Percentiles rank a stretch among this genome's conserved stretches.
Conservation (phyloP, 2,888 invertebrate genomes). For the Lepidocyrtoides sp. region DNA sequence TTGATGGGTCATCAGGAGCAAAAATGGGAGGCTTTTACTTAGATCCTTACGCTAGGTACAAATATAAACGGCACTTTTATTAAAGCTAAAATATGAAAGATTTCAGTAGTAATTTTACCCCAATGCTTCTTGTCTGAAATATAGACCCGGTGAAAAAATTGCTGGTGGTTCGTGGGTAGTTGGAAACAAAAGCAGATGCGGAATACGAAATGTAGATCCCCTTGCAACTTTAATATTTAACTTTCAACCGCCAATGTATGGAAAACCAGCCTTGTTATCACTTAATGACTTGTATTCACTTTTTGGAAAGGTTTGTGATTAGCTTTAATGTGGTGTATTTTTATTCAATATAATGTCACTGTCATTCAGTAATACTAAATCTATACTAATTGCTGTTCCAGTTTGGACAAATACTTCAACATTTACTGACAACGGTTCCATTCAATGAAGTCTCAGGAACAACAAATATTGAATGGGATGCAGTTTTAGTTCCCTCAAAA, state of each 20-base stretch:
- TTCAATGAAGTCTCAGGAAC: slow-evolving; percentile 95
- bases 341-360: slow-evolving; percentile 29
- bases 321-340: background rate
- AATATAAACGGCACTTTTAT: too few species aligned
- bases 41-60: slow-evolving; percentile 85
- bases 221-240: slow-evolving; percentile 94
- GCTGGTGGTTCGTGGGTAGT: slow-evolving; percentile 91
- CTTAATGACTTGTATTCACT: slow-evolving; percentile 92
- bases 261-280: slow-evolving; percentile 91
- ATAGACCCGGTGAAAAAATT: slow-evolving; percentile 87
- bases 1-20: slow-evolving; percentile 88
- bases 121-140: background rate
- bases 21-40: slow-evolving; percentile 85
- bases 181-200: slow-evolving; percentile 91
- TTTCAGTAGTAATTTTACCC: too few species aligned
- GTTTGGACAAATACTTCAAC: slow-evolving; percentile 96
- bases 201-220: slow-evolving; percentile 90
- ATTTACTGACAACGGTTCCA: slow-evolving; percentile 93
- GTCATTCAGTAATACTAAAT: background rate
- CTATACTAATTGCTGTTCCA: slow-evolving; percentile 86
- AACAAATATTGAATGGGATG: slow-evolving; percentile 97
- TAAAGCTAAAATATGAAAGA: too few species aligned
- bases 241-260: slow-evolving; percentile 90
- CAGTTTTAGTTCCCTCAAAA: slow-evolving; percentile 93
- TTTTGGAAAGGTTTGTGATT: slow-evolving; percentile 90